Base-by-base conservation (phyloP, 2,797 vertebrate species). In the Acanthis flammea region DNA sequence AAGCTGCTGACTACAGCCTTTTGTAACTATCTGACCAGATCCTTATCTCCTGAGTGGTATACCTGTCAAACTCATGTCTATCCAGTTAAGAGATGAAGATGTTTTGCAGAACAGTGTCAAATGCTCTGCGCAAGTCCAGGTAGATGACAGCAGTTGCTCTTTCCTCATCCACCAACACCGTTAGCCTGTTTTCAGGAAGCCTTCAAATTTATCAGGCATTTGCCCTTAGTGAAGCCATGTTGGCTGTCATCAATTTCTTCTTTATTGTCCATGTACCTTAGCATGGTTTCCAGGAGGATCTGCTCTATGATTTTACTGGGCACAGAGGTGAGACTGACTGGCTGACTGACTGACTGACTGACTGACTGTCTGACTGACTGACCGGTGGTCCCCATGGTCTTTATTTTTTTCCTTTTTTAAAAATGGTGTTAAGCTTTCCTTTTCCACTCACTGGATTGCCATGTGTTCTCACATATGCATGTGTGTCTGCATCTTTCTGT, bases 331-430 rank as follows among this genome's bases (percentile, higher is more conserved):
- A 53, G 13, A 53, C 45, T 58, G 58, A 41, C 18, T 57, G 21
- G 11, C 37, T 37, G 37, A 37, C 37, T 37, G 37, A 30, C 9
- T 1, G 0, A 6, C 14, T 6, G 4, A 41, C 39, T 16, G 39
- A 15, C 14, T 39, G 39, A 39, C 39, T 39, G 16, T 37, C 53
- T 58, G 58, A 45, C 22, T 57, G 21, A 25, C 9, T 1, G 0
- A 6, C 10, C 5, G 2, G 21, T 41, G 11, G 27, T 35, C 21
- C 22, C 7, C 8, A 3, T 5, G 4, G 11, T 24, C 33, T 58
- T 45, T 58, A 8, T 57, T 14, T 25, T 50, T 19, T 31, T 4
- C 4, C 11, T 17, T 35, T 54, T 66, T 48, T 0, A 9, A 73
- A 73, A 54, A 15, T 21, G 2, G 1, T 6, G 5, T 15, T 51